Percentiles rank a stretch among this genome's conserved stretches.
phyloP scores from a whole-genome alignment of 2,113 vertebrate species.

The Leucopsar rothschildi region DNA sequence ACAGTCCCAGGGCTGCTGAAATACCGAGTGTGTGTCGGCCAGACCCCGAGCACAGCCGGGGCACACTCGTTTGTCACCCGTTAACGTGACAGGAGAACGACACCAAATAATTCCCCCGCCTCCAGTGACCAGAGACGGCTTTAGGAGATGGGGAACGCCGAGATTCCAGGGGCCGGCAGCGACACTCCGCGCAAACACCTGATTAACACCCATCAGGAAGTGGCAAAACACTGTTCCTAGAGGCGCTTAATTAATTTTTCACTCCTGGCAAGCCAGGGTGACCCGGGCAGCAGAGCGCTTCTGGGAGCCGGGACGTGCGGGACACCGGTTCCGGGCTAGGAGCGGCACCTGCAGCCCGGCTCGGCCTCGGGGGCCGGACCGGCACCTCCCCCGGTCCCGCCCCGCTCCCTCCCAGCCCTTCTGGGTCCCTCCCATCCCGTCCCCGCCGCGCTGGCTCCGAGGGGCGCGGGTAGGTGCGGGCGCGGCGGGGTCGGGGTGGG shows the following conservation, averaged over 20 bases:
- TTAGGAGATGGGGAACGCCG: neutral
- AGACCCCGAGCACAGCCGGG: neutral
- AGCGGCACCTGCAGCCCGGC: neutral
- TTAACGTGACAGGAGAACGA: neutral
- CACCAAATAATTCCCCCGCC: neutral
- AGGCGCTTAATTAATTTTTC: neutral
- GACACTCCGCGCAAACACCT: accelerated
- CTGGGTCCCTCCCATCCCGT: neutral
- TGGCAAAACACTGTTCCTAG: too few relatives aligned
- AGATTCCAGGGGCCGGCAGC: accelerated
- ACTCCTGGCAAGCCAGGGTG: neutral
- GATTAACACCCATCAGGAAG: too few relatives aligned
- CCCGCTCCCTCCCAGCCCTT: neutral
- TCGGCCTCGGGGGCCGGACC: neutral
- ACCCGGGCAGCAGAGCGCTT: neutral
- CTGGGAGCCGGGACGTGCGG: accelerated
- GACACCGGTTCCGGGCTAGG: accelerated
- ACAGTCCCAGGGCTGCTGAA: neutral
- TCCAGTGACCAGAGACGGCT: accelerated
- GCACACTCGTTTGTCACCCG: neutral
- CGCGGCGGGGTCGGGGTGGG: neutral
- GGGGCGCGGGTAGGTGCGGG: neutral
- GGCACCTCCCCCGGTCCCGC: neutral
- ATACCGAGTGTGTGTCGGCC: accelerated
- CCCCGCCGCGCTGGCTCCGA: neutral